Conservation (phyloP, 2,888 invertebrate species). For the Drosophila prolongata region DNA sequence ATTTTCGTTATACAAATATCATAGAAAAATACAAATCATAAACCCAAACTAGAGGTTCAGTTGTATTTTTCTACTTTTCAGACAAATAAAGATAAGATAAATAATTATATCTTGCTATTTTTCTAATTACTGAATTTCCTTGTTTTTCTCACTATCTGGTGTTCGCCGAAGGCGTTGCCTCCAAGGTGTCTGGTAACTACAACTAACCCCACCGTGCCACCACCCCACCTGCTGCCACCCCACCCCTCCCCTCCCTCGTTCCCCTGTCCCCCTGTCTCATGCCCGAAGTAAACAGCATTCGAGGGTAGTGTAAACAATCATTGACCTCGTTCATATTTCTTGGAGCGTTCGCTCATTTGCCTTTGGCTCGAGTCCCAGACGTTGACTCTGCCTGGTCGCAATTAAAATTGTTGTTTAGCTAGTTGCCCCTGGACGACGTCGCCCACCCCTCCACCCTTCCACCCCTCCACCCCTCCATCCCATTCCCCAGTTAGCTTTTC, state of each 20-base stretch:
- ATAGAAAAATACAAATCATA: too few relatives aligned
- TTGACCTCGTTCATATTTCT: constrained; percentile 78
- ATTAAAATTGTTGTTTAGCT: constrained; percentile 74
- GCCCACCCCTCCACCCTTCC: background rate
- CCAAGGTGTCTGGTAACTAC: constrained; percentile 17
- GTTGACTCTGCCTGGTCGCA: constrained; percentile 55
- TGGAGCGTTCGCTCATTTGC: constrained; percentile 70
- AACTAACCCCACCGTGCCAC: constrained; percentile 14
- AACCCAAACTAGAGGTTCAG: too few relatives aligned
- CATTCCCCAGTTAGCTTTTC: background rate
- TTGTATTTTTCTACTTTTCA: background rate
- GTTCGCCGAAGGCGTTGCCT: constrained; percentile 7
- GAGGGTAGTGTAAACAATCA: constrained; percentile 79
- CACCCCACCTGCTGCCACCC: background rate
- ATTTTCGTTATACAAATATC: background rate
- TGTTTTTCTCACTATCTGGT: constrained; percentile 5
- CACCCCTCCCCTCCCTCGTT: background rate
- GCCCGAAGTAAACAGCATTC: constrained; percentile 73
- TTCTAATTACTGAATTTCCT: constrained; percentile 19
- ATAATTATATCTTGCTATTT: constrained; percentile 5
- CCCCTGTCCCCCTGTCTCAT: constrained; percentile 7
- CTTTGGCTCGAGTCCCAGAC: constrained; percentile 52
- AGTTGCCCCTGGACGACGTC: constrained; percentile 34
- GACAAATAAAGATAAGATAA: background rate
- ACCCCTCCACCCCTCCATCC: background rate